Percentiles rank a stretch among this genome's conserved stretches.
Conservation (phyloP, 2,888 invertebrate genomes). For the Seladonia tumulorum region DNA sequence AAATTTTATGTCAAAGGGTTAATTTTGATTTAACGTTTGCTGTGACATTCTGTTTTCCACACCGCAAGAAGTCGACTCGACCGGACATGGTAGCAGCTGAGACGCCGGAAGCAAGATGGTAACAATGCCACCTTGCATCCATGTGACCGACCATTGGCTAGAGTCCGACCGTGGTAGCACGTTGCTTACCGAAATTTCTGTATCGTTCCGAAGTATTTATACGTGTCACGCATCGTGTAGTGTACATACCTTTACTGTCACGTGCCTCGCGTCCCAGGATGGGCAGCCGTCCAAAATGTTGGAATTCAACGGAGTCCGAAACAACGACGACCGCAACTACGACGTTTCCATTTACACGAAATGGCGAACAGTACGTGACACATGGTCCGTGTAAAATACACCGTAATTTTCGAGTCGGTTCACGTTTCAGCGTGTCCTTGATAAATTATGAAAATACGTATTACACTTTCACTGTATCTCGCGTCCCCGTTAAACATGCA, state of each 20-base stretch:
- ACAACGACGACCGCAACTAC: slow-evolving; percentile 33
- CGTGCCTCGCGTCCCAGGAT: slow-evolving; percentile 18
- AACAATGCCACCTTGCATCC: slow-evolving; percentile 12
- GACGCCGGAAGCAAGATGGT: slow-evolving; percentile 74
- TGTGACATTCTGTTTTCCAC: slow-evolving; percentile 39
- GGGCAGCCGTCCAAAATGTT: slow-evolving; percentile 37
- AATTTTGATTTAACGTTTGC: slow-evolving; percentile 24
- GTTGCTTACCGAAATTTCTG: slow-evolving; percentile 31
- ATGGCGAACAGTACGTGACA: slow-evolving; percentile 11
- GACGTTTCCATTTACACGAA: slow-evolving; percentile 41
- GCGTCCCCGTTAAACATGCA: neutral
- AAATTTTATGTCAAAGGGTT: too few species aligned
- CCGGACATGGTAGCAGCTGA: slow-evolving; percentile 76
- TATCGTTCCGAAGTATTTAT: slow-evolving; percentile 37
- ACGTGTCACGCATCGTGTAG: slow-evolving; percentile 36
- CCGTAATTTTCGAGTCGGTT: slow-evolving; percentile 12
- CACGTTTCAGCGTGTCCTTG: neutral
- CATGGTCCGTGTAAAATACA: slow-evolving; percentile 4
- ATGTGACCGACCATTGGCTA: neutral
- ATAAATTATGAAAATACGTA: slow-evolving; percentile 12
- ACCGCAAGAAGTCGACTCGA: slow-evolving; percentile 19
- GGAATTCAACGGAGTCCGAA: slow-evolving; percentile 29
- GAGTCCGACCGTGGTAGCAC: neutral
- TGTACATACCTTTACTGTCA: slow-evolving; percentile 38
- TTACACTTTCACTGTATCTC: neutral